These are phyloP conservation scores for Neolamprologus kungweensis DNA, from an alignment of 2,113 vertebrate species.

Conservation along the genomic window DNA sequence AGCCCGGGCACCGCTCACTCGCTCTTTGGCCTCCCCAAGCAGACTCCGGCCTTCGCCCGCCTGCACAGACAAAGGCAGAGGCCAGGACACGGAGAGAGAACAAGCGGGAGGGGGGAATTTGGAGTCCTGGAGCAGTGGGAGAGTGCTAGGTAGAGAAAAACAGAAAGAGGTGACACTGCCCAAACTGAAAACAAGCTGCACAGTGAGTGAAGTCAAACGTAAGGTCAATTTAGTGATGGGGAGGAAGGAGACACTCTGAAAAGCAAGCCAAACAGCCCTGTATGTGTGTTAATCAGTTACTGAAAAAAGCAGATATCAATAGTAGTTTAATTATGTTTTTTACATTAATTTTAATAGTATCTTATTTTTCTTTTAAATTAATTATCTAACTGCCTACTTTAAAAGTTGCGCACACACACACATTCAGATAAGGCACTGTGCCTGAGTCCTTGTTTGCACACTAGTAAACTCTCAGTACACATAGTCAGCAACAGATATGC, in stretches of 20 bases:
- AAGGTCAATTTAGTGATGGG: constrained; percentile 35
- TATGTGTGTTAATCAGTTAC: background rate
- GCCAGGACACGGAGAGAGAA: background rate
- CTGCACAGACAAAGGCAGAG: background rate
- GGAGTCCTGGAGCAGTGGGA: constrained; percentile 2
- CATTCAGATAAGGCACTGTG: background rate
- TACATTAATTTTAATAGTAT: background rate
- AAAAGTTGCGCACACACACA: background rate
- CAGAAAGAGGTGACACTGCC: constrained; percentile 16
- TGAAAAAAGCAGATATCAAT: background rate
- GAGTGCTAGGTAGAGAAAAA: background rate
- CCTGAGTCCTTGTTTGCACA: background rate
- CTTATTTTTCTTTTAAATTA: background rate
- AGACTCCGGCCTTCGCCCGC: background rate
- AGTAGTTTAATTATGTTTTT: background rate
- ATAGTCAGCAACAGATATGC: constrained; percentile 14
- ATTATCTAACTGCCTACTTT: background rate
- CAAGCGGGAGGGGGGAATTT: background rate
- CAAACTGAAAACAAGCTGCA: constrained; percentile 36
- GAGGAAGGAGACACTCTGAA: constrained; percentile 48
- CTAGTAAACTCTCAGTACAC: constrained; percentile 10
- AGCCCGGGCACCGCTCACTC: constrained; percentile 7
- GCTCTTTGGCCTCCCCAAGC: background rate
- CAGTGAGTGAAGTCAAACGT: constrained; percentile 38
- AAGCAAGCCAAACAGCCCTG: background rate